Conservation (phyloP, 2,113 vertebrate genomes). For the Antechinus flavipes region DNA sequence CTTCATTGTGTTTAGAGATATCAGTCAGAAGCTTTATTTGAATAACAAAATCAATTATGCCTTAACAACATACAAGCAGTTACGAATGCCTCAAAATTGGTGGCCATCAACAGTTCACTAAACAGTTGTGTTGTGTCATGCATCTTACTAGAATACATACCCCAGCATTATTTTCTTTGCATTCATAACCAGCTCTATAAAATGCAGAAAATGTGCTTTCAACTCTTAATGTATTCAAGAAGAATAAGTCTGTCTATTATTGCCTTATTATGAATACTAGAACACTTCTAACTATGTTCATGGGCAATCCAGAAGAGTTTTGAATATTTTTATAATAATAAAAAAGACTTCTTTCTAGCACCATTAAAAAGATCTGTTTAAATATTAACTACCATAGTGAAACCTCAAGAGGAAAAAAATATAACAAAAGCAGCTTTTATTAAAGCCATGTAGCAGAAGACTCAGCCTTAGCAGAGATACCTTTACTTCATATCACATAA, state of each 20-base stretch:
- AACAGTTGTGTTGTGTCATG: constrained; percentile 19
- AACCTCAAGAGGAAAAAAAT: constrained; percentile 62
- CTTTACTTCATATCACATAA: constrained; percentile 39
- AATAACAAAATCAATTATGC: constrained; percentile 33
- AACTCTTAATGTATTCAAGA: constrained; percentile 24
- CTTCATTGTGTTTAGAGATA: constrained; percentile 34
- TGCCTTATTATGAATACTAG: constrained; percentile 59
- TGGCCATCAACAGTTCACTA: constrained; percentile 37
- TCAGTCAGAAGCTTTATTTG: constrained; percentile 39
- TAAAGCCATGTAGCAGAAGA: constrained; percentile 39
- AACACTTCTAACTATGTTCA: constrained; percentile 58
- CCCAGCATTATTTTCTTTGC: constrained; percentile 35
- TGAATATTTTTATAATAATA: constrained; percentile 67
- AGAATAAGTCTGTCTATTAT: constrained; percentile 53
- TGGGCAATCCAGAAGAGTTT: constrained; percentile 64
- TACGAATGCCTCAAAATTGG: constrained; percentile 45
- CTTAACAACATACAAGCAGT: constrained; percentile 36
- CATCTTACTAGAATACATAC: constrained; percentile 46
- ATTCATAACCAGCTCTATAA: constrained; percentile 26
- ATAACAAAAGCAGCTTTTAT: constrained; percentile 63
- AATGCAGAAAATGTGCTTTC: constrained; percentile 58
- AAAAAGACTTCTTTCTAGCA: neutral
- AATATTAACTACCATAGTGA: constrained; percentile 73
- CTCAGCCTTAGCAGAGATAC: constrained; percentile 14
- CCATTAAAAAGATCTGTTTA: constrained; percentile 69